phyloP scores from a whole-genome alignment of 2,797 vertebrate genomes.

The Craterocephalus amniculus region DNA sequence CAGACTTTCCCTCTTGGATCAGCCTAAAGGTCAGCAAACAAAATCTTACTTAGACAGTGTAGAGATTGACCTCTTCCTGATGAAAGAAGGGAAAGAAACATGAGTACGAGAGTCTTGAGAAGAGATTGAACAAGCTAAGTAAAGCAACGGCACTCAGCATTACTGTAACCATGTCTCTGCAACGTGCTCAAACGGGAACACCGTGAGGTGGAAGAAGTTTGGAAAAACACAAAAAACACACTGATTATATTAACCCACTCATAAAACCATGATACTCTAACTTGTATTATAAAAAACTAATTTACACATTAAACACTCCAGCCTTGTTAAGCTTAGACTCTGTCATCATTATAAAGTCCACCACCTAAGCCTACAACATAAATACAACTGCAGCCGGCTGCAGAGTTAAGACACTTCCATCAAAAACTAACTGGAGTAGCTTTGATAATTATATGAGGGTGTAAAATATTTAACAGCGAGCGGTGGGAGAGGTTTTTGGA shows the following conservation, averaged over 20 bases:
- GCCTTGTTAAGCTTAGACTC: conserved; percentile 69
- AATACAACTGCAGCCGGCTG: conserved; percentile 65
- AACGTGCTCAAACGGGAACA: neutral
- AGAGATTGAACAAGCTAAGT: neutral
- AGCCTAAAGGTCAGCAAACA: neutral
- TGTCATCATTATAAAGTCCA: conserved; percentile 77
- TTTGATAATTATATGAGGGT: conserved; percentile 72
- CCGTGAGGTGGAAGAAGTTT: conserved; percentile 40
- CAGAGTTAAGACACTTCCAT: conserved; percentile 78
- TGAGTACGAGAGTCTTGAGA: neutral
- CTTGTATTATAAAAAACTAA: conserved; percentile 62
- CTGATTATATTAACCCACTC: conserved; percentile 50
- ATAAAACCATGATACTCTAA: conserved; percentile 62
- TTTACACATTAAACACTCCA: conserved; percentile 75
- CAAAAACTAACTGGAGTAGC: conserved; percentile 74
- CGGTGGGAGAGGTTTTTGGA: conserved; percentile 52
- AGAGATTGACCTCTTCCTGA: neutral
- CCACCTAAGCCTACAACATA: conserved; percentile 82
- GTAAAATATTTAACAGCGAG: conserved; percentile 73
- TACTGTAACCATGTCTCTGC: neutral
- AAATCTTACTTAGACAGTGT: neutral
- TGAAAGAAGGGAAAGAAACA: neutral
- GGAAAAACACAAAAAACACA: conserved; percentile 52
- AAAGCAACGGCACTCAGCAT: neutral
- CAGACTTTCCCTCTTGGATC: no score